phyloP scores from a whole-genome alignment of 2,113 vertebrate genomes.

The Jacana jacana region DNA sequence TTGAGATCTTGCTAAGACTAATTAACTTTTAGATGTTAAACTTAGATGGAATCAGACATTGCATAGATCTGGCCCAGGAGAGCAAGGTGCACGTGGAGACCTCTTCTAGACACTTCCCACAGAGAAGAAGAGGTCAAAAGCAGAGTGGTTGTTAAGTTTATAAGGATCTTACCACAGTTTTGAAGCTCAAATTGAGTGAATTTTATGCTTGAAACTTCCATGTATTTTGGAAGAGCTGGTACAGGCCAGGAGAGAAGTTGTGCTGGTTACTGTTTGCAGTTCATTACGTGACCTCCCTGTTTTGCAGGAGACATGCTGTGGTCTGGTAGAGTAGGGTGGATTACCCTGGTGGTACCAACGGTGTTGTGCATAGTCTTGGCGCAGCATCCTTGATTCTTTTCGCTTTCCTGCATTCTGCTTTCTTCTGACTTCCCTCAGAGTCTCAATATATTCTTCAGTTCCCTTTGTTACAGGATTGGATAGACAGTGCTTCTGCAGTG shows the following conservation, averaged over 20 bases:
- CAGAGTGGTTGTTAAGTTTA: neutral
- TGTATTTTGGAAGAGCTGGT: neutral
- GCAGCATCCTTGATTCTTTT: neutral
- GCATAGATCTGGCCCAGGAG: neutral
- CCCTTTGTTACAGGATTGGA: neutral
- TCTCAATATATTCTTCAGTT: neutral
- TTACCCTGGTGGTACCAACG: neutral
- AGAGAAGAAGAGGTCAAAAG: neutral
- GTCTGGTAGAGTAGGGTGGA: neutral
- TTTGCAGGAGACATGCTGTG: neutral
- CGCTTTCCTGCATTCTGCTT: neutral
- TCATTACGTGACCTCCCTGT: neutral
- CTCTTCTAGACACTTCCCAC: neutral
- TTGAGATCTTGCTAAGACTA: neutral
- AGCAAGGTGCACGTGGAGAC: neutral
- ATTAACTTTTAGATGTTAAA: neutral
- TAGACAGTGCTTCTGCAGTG: neutral
- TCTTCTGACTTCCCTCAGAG: neutral
- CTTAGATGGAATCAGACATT: neutral
- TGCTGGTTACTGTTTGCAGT: neutral
- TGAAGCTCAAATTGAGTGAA: neutral
- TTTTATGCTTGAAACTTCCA: neutral
- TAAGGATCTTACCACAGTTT: neutral
- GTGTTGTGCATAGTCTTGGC: too few species aligned
- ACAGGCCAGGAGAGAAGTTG: neutral